Conservation (phyloP, 37 sponge, comb jelly and placozoan genomes). For the Crambe crambe region DNA sequence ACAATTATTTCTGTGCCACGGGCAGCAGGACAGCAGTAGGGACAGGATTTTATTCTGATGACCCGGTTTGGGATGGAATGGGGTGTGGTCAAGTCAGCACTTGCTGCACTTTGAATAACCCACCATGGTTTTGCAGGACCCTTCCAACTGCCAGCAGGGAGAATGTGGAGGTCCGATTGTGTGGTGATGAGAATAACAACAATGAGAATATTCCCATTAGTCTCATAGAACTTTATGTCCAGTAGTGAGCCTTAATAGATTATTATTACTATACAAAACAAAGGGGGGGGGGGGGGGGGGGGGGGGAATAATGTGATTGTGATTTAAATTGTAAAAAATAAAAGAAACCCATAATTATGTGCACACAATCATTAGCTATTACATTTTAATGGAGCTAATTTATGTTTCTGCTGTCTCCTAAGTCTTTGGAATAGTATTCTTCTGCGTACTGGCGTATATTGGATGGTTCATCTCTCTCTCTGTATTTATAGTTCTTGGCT, state of each 20-base stretch:
- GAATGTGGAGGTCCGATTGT: constrained; percentile 3
- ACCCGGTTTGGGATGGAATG: constrained; percentile 33
- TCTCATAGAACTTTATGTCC: constrained; percentile 20
- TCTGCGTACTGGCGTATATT: neutral
- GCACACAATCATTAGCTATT: too few relatives aligned
- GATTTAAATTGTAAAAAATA: too few relatives aligned
- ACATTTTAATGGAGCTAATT: too few relatives aligned
- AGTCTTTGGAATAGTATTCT: too few relatives aligned
- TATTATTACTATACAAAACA: too few relatives aligned
- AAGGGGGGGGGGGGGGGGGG: too few relatives aligned
- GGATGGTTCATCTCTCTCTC: neutral
- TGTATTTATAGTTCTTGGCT: neutral
- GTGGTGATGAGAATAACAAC: constrained; percentile 3
- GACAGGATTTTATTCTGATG: neutral
- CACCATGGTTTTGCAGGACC: constrained; percentile 33
- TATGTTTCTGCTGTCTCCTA: too few relatives aligned
- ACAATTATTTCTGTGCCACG: constrained; percentile 21
- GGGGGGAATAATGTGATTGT: too few relatives aligned
- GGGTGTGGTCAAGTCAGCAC: constrained; percentile 18
- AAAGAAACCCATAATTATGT: too few relatives aligned
- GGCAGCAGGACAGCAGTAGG: neutral
- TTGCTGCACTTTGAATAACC: constrained; percentile 29
- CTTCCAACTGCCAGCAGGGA: constrained; percentile 13
- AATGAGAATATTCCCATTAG: constrained; percentile 6
- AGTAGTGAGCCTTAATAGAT: neutral